These are phyloP conservation scores for Malurus leucopterus DNA, from an alignment of 2,797 vertebrate species.

Conservation along the genomic window DNA sequence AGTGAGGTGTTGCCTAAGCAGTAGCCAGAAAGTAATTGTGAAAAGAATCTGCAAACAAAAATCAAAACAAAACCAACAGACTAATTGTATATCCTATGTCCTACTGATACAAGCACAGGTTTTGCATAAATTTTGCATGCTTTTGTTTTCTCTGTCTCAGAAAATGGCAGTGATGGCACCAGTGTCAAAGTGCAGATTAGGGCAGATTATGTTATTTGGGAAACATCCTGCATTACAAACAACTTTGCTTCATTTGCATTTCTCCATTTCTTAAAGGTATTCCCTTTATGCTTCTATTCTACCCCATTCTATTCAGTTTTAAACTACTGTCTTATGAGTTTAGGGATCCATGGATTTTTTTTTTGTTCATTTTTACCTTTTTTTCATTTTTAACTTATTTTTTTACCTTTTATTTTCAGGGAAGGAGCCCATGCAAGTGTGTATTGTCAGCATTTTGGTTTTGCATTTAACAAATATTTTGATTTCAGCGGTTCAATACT, in stretches of 20 bases:
- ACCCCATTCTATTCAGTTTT: not conserved
- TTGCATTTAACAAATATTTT: not conserved
- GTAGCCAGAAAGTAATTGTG: slow-evolving; percentile 94
- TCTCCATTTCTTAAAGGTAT: not conserved
- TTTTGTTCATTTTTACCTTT: not conserved
- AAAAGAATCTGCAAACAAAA: slow-evolving; percentile 85
- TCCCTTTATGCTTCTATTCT: not conserved
- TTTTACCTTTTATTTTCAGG: not conserved
- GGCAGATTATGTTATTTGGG: not conserved
- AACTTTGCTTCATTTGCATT: not conserved
- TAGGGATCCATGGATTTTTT: not conserved
- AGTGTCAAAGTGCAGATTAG: not conserved
- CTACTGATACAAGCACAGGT: not conserved
- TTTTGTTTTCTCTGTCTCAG: not conserved
- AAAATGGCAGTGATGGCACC: not conserved
- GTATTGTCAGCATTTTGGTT: not conserved
- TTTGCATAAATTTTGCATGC: not conserved
- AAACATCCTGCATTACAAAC: not conserved
- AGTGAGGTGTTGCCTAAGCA: slow-evolving; percentile 92
- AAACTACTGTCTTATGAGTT: not conserved
- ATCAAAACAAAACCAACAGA: slow-evolving; percentile 40
- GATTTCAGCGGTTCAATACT: not conserved
- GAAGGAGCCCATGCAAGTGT: not conserved
- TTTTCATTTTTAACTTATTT: not conserved
- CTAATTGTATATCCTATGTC: slow-evolving; percentile 19